Base-by-base conservation (phyloP, 2,113 vertebrate species). In the Hydropotes inermis region DNA sequence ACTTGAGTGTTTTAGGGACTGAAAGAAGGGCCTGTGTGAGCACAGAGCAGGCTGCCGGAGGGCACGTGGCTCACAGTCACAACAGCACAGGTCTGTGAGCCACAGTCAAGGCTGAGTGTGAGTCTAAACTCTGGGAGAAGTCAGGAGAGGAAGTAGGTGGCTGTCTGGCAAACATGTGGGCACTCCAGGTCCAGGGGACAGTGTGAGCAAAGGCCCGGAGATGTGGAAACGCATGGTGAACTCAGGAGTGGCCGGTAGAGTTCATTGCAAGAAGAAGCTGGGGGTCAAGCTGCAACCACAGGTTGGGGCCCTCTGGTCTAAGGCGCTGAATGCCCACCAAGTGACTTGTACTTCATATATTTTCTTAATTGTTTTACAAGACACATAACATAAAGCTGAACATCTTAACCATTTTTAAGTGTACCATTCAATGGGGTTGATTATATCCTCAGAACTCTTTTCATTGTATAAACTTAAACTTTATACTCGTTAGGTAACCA, bases 191-290 rank as follows among this genome's bases (percentile, higher is more conserved):
- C 4, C 14, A 58, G 82, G 89, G 36, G 6, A 43, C 8, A 36
- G 50, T 43, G 82, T 25, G 28, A 67, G 47, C 87, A 45, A 33
- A 84, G 57, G 7, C 76, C 74, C 25, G 27, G 43, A 88, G 36
- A 19, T 9, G 5, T 23, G 21, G 25, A 64, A 1, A 9, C 17
- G 5, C 2, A 0, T 14, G 1, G 30, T 45, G 52, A 33, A 17
- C 45, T 87, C 25, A 12, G 87, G 15, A 85, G 16, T 25, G 50
- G 23, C 67, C 33, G 1, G 17, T 0, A 5, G 4, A 7, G 23
- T 2, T 19, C 16, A n/a, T 50, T 12, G 7, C 28, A 43, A 6
- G 47, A 52, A 90, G 54, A 7, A 30, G 25, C 8, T n/a, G 39
- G 5, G 2, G 21, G 1, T 1, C 12, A 45, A 57, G 74, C 81